phyloP scores from a whole-genome alignment of 23 tunicate species.

The Clavelina lepadiformis region DNA sequence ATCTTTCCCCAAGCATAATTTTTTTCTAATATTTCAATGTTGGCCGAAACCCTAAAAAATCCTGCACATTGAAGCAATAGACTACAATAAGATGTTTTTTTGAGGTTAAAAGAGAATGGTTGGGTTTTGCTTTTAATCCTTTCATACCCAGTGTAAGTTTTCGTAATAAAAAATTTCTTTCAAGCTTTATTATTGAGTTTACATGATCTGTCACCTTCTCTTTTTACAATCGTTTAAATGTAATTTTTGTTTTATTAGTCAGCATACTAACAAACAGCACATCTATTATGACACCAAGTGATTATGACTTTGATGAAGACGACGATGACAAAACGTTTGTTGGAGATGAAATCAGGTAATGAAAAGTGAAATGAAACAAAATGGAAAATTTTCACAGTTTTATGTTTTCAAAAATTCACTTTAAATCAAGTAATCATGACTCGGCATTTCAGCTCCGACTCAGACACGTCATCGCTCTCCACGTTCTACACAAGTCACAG shows the following conservation, averaged over 20 bases:
- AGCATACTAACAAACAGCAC: neutral
- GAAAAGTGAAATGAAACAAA: neutral
- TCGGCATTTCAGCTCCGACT: too few relatives aligned
- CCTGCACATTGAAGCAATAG: too few relatives aligned
- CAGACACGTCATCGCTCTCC: slow-evolving; percentile 32
- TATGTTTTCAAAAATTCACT: neutral
- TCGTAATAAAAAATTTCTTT: too few relatives aligned
- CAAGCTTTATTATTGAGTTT: neutral
- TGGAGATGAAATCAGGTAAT: slow-evolving; percentile 23
- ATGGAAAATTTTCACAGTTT: neutral
- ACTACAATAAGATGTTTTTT: too few relatives aligned
- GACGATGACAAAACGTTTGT: slow-evolving; percentile 35
- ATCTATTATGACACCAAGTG: slow-evolving; percentile 3
- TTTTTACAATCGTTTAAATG: neutral
- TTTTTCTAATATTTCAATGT: too few relatives aligned
- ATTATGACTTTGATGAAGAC: slow-evolving; percentile 9
- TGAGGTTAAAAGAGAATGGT: too few relatives aligned
- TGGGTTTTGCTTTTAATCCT: too few relatives aligned
- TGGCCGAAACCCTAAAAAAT: too few relatives aligned
- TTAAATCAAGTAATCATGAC: too few relatives aligned
- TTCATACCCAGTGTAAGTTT: too few relatives aligned
- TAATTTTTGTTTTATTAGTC: neutral
- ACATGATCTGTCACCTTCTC: neutral
- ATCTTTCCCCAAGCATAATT: too few relatives aligned
- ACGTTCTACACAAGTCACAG: slow-evolving; percentile 33